Base-by-base conservation (phyloP, 1,140 invertebrate species). In the Ooceraea biroi region DNA sequence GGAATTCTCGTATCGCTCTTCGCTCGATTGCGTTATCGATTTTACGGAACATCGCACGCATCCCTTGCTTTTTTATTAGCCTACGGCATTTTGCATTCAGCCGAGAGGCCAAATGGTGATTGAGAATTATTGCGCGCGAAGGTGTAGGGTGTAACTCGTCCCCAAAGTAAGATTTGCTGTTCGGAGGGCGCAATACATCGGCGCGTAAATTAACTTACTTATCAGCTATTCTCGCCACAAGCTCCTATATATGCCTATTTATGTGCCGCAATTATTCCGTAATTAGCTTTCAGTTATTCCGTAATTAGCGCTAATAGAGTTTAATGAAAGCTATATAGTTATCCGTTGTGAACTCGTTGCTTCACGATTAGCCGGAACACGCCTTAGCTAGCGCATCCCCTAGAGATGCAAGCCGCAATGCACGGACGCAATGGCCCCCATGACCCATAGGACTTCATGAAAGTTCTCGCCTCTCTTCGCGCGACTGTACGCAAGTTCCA, bases 311-410 rank as follows among this genome's bases (percentile, higher is more conserved):
- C 55, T 78, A 68, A 78, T 78, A 78, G 61, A 66, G 74, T 78
- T 78, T 78, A 78, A 68, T 78, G 76, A 78, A 78, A 68, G 63
- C 76, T 78, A 63, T 78, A 63, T 48, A 78, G 48, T 22, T 78
- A 78, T 78, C 63, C 63, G 76, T 78, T 78, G 36, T 50, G 17
- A 78, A 78, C 61, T 68, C 61, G 48, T 78, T 68, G 50, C 76
- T 78, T 78, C 2, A 17, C 63, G 63, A 78, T 78, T 78, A 78
- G 76, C 63, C 19, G 5, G 48, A 66, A 55, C 65, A 68, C 46
- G 19, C 30, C 5, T 52, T 19, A 19, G 36, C 55, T 19, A 19
- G 36, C 55, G 48, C 63, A 78, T 65, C 76, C 50, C 46, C 50
- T 48, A 17, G 63, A 78, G 76, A 68, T 78, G 63, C 46, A 55